Evolutionary conservation across 2,888 invertebrate species (phyloP).

Genomic region (Alentia gelatinosa): DNA sequence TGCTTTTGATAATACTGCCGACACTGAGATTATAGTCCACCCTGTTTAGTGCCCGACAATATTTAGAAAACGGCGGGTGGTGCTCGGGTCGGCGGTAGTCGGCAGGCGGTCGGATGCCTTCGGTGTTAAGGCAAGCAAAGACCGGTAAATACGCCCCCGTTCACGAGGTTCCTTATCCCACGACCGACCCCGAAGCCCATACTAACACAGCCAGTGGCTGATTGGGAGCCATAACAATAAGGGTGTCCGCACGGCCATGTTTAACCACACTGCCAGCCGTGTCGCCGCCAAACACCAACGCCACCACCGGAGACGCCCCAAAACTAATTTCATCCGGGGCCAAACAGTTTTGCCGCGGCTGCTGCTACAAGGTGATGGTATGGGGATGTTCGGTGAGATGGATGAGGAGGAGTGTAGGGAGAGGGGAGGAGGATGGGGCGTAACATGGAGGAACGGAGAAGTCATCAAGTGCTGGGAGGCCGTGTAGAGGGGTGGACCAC

Average conservation of each 20-base stretch:
- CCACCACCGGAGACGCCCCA: neutral
- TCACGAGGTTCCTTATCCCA: too few species aligned
- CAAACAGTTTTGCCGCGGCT: neutral
- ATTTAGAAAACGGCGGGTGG: too few species aligned
- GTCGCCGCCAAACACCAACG: neutral
- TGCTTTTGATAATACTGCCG: too few species aligned
- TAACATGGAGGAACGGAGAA: neutral
- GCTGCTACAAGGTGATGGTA: neutral
- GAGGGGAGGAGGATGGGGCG: neutral
- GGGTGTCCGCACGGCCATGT: neutral
- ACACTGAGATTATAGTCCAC: too few species aligned
- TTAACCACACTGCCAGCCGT: neutral
- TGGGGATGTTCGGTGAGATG: neutral
- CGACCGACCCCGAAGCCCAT: too few species aligned
- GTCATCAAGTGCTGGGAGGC: neutral
- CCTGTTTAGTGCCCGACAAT: too few species aligned
- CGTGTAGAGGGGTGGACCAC: neutral
- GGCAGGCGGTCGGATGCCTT: too few species aligned
- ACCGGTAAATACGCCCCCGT: too few species aligned
- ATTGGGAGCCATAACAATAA: conserved; percentile 26
- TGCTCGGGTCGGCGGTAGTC: too few species aligned
- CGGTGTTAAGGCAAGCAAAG: too few species aligned
- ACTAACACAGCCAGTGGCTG: neutral
- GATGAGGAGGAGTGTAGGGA: neutral
- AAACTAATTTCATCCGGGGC: conserved; percentile 44